phyloP scores from a whole-genome alignment of 2,888 invertebrate species.

The Rhagonycha lutea region DNA sequence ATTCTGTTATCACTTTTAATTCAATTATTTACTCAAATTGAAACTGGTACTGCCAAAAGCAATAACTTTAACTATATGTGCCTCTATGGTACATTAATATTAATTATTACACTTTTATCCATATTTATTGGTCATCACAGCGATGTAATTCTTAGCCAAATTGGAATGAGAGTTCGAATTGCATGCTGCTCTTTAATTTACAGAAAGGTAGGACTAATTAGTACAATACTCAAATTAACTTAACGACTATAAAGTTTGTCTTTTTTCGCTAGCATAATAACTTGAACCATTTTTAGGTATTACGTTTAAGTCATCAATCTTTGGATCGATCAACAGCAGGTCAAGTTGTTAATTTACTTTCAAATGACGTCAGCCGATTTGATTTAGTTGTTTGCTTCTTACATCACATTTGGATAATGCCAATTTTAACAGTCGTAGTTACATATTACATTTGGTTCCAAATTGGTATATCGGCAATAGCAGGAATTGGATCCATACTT shows the following conservation, averaged over 20 bases:
- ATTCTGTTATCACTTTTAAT: constrained; percentile 25
- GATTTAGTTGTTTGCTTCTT: constrained; percentile 80
- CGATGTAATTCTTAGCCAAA: not conserved
- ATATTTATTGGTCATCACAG: not conserved
- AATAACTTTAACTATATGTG: constrained; percentile 26
- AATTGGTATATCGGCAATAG: constrained; percentile 61
- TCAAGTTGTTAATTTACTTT: constrained; percentile 80
- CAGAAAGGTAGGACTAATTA: constrained; percentile 66
- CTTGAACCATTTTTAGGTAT: constrained; percentile 71
- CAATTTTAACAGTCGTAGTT: constrained; percentile 77
- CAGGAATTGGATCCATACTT: constrained; percentile 63
- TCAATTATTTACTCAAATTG: constrained; percentile 15
- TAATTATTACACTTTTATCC: not conserved
- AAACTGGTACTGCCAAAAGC: not conserved
- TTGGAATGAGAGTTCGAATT: constrained; percentile 73
- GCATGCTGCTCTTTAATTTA: constrained; percentile 76
- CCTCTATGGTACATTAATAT: constrained; percentile 27
- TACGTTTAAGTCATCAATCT: constrained; percentile 68
- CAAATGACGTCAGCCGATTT: constrained; percentile 88
- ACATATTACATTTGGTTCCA: constrained; percentile 73
- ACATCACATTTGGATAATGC: constrained; percentile 82
- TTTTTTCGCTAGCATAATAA: no score
- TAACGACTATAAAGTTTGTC: no score
- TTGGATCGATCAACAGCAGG: constrained; percentile 81
- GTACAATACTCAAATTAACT: no score